Evolutionary conservation across 1,140 invertebrate genomes (phyloP).

Genomic region (fruit fly (Drosophila melanogaster)): DNA sequence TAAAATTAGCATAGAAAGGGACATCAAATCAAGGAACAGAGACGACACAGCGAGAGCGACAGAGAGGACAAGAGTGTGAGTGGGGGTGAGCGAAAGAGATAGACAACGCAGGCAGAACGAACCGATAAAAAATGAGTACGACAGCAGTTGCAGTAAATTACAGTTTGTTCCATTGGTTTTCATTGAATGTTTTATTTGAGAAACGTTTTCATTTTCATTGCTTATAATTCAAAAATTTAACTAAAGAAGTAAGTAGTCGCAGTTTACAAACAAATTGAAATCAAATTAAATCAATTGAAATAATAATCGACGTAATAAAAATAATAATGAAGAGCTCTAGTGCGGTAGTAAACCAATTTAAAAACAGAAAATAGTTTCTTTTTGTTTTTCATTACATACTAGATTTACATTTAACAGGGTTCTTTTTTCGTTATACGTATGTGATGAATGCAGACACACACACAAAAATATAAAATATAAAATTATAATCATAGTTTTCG

Average conservation of each 20-base stretch:
- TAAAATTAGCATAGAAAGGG: constrained; percentile 29
- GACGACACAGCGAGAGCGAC: constrained; percentile 33
- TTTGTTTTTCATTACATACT: constrained; percentile 23
- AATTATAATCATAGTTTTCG: constrained; percentile 24
- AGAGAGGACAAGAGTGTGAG: constrained; percentile 5
- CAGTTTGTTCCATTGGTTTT: constrained; percentile 55
- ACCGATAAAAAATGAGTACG: constrained; percentile 40
- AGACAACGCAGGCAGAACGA: constrained; percentile 35
- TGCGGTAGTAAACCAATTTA: constrained; percentile 29
- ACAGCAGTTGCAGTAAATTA: constrained; percentile 56
- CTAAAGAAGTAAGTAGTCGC: constrained; percentile 61
- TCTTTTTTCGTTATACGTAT: constrained; percentile 27
- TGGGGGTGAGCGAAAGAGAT: constrained; percentile 9
- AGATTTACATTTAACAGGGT: constrained; percentile 44
- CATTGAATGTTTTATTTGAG: constrained; percentile 55
- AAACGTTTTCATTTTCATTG: constrained; percentile 37
- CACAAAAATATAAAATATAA: constrained; percentile 73
- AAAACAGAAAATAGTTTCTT: constrained; percentile 22
- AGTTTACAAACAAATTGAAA: constrained; percentile 46
- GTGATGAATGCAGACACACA: constrained; percentile 71
- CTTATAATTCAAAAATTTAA: constrained; percentile 70
- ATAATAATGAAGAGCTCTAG: constrained; percentile 42
- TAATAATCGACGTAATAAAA: constrained; percentile 27
- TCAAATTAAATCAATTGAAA: constrained; percentile 26
- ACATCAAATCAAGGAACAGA: constrained; percentile 28